Conservation (phyloP, 1,140 invertebrate genomes). For the Papilio glaucus region DNA sequence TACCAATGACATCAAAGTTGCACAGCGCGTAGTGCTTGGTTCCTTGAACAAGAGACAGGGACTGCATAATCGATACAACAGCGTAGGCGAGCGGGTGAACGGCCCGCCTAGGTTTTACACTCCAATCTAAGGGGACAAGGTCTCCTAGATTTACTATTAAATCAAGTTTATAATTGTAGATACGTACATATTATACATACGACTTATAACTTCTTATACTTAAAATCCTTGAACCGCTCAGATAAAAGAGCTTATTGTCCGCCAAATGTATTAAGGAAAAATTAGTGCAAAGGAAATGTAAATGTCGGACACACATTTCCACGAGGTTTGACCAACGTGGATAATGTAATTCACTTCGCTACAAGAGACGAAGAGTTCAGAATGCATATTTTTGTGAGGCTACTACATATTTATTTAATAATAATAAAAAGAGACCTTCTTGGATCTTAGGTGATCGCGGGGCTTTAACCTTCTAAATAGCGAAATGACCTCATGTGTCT, state of each 20-base stretch:
- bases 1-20: slow-evolving; percentile 10
- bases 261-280: no score
- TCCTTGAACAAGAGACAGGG: slow-evolving; percentile 35
- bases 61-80: slow-evolving; percentile 44
- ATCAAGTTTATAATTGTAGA: background rate
- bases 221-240: no score
- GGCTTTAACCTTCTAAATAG: slow-evolving; percentile 4
- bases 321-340: background rate
- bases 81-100: slow-evolving; percentile 49
- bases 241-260: no score
- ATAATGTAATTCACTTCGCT: background rate
- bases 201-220: slow-evolving; percentile 17
- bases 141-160: slow-evolving; percentile 23
- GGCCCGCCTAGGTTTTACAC: slow-evolving; percentile 41
- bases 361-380: background rate
- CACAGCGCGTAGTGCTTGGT: slow-evolving; percentile 14
- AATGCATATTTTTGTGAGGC: background rate
- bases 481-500: slow-evolving; percentile 11
- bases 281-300: no score
- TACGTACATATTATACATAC: slow-evolving; percentile 35
- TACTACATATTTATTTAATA: no score
- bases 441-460: background rate
- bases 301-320: no score
- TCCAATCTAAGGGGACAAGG: slow-evolving; percentile 36
- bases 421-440: background rate